Percentiles rank a stretch among this genome's conserved stretches.
Evolutionary conservation across 2,888 invertebrate species (phyloP).

Genomic region (Tribolium freemani): DNA sequence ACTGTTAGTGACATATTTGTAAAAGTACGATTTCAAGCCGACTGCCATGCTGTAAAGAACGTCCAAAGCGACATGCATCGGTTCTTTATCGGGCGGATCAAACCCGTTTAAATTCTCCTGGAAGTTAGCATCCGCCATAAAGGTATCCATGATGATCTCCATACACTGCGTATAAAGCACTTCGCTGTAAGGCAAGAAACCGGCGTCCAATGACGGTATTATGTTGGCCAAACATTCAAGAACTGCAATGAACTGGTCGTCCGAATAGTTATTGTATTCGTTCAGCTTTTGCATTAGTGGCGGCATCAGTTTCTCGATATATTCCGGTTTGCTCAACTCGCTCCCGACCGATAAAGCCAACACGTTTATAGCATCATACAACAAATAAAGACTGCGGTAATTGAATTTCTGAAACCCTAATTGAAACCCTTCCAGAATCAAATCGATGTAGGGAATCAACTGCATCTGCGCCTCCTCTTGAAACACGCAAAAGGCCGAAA

Average conservation of each 20-base stretch:
- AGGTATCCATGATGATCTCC: conserved; percentile 77
- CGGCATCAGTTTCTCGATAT: conserved; percentile 79
- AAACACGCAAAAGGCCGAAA: conserved; percentile 83
- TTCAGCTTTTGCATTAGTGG: conserved; percentile 83
- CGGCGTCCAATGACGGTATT: conserved; percentile 80
- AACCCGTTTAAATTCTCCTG: conserved; percentile 71
- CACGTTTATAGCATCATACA: conserved; percentile 85
- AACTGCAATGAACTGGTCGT: conserved; percentile 78
- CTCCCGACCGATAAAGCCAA: conserved; percentile 81
- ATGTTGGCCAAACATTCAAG: conserved; percentile 82
- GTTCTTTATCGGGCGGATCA: conserved; percentile 78
- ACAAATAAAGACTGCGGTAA: conserved; percentile 80
- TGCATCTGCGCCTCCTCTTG: conserved; percentile 84
- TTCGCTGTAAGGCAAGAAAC: conserved; percentile 81
- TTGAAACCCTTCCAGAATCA: conserved; percentile 80
- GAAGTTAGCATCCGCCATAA: conserved; percentile 75
- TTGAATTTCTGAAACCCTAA: conserved; percentile 78
- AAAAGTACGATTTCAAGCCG: conserved; percentile 78
- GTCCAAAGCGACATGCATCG: conserved; percentile 83
- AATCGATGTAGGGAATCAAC: conserved; percentile 79
- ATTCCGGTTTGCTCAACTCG: conserved; percentile 78
- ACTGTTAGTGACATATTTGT: conserved; percentile 76
- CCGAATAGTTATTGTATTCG: conserved; percentile 78
- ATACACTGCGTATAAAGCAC: conserved; percentile 79
- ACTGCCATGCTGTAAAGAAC: conserved; percentile 80